Conservation (phyloP, 2,888 invertebrate species). For the Amphipoea lucens region DNA sequence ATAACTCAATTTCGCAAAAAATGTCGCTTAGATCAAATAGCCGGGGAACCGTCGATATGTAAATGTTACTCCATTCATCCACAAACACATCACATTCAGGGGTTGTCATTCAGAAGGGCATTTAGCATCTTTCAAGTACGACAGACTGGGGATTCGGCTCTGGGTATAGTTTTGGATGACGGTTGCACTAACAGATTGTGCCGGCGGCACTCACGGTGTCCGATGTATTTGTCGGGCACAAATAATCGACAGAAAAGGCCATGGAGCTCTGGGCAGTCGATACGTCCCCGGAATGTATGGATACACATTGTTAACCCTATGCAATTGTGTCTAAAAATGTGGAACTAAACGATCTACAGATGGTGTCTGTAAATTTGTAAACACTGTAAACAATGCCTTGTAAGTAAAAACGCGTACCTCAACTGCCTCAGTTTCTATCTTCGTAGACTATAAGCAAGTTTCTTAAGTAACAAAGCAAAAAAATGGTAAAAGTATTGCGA, state of each 20-base stretch:
- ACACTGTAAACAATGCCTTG: no score
- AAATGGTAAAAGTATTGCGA: not conserved
- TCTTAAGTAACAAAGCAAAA: not conserved
- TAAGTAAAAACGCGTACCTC: not conserved
- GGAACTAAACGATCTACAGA: not conserved
- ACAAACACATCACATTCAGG: not conserved
- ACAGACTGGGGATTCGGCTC: not conserved
- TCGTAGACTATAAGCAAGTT: no score
- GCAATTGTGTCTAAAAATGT: not conserved
- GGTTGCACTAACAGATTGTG: not conserved
- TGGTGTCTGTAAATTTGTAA: not conserved
- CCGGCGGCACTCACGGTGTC: not conserved
- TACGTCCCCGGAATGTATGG: not conserved
- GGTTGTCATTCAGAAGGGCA: not conserved
- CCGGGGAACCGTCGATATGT: not conserved
- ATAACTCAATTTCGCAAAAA: no score
- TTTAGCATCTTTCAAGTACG: not conserved
- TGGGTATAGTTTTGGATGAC: not conserved
- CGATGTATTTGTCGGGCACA: not conserved
- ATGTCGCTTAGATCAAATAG: no score
- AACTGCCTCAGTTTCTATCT: not conserved
- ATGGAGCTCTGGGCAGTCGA: not conserved
- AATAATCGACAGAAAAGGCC: not conserved
- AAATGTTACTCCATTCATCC: not conserved
- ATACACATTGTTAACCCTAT: no score